Evolutionary conservation across 2,888 invertebrate genomes (phyloP).

Genomic region (Escarpia spicata): DNA sequence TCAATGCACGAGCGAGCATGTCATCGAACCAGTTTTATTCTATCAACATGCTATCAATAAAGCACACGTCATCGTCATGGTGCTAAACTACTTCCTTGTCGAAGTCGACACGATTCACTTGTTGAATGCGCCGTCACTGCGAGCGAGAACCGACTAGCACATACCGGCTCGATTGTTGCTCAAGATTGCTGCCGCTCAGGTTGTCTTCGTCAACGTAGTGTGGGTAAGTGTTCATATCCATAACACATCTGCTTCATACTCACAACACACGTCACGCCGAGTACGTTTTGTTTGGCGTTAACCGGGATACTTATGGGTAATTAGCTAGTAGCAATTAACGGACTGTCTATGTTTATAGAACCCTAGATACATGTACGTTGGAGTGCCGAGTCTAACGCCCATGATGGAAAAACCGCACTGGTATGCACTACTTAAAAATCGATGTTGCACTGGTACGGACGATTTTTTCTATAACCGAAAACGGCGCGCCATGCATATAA

Average conservation of each 20-base stretch:
- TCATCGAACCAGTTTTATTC: neutral
- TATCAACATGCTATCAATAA: neutral
- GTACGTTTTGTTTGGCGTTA: neutral
- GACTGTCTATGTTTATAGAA: too few relatives aligned
- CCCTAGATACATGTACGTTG: too few relatives aligned
- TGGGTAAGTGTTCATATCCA: neutral
- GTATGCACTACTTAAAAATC: too few relatives aligned
- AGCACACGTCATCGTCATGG: neutral
- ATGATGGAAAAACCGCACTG: too few relatives aligned
- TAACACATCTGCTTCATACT: neutral
- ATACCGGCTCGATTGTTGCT: neutral
- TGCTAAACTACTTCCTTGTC: neutral
- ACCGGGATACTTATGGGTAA: too few relatives aligned
- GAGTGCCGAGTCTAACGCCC: too few relatives aligned
- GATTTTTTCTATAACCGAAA: too few relatives aligned
- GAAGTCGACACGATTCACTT: too few relatives aligned
- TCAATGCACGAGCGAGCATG: neutral
- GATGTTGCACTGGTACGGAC: too few relatives aligned
- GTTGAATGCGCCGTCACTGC: neutral
- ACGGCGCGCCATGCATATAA: too few relatives aligned
- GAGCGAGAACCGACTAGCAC: neutral
- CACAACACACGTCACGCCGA: neutral
- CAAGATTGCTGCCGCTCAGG: too few relatives aligned
- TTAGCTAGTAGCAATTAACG: neutral
- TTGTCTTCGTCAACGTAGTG: neutral